These are phyloP conservation scores for Podargus strigoides DNA, from an alignment of 2,797 vertebrate species.

Conservation along the genomic window DNA sequence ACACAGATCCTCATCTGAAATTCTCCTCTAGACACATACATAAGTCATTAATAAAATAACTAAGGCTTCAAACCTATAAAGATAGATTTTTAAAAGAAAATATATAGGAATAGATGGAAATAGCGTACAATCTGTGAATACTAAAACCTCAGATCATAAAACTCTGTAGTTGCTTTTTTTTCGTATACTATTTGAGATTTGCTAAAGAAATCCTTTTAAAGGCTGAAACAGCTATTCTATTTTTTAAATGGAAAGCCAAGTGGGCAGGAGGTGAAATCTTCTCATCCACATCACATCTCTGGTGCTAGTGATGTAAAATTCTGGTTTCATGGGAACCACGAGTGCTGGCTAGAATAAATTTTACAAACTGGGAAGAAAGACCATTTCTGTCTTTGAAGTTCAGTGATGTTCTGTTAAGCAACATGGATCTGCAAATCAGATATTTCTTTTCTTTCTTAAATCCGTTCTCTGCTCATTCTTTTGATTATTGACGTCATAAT, in stretches of 20 bases:
- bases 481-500: not conserved
- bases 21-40: not conserved
- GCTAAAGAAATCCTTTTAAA: not conserved
- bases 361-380: not conserved
- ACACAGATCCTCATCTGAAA: not conserved
- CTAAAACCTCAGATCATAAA: not conserved
- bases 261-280: not conserved
- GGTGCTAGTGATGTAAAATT: not conserved
- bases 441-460: constrained; percentile 29
- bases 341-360: constrained; percentile 20
- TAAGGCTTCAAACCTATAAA: too few species aligned
- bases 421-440: not conserved
- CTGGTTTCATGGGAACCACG: not conserved
- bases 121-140: not conserved
- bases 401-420: not conserved
- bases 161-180: not conserved
- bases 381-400: constrained; percentile 3
- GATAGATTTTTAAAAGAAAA: not conserved
- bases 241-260: not conserved
- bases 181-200: not conserved
- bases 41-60: too few species aligned
- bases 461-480: not conserved
- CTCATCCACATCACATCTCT: not conserved
- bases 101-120: not conserved
- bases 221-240: not conserved